Evolutionary conservation across 2,113 vertebrate genomes (phyloP).

Genomic region (Ivindomyrus marchei): DNA sequence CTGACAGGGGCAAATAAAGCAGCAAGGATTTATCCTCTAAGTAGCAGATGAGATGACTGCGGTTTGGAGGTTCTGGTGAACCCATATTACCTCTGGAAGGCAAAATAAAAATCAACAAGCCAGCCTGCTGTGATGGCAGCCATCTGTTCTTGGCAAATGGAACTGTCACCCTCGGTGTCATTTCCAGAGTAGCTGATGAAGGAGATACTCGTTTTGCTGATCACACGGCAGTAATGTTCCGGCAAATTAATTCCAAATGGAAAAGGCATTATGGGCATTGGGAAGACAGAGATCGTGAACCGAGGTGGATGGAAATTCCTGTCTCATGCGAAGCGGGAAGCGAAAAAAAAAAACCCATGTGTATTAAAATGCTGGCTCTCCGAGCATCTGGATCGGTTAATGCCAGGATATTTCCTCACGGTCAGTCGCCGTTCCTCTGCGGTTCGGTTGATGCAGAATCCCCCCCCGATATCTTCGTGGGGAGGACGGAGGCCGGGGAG

Average conservation of each 20-base stretch:
- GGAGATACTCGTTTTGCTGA: constrained; percentile 81
- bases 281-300: constrained; percentile 55
- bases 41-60: constrained; percentile 49
- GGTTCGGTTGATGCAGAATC: not conserved
- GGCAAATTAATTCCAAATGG: constrained; percentile 61
- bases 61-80: constrained; percentile 50
- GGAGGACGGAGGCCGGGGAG: not conserved
- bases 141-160: constrained; percentile 96
- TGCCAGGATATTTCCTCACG: constrained; percentile 16
- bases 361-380: not conserved
- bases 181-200: constrained; percentile 85
- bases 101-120: constrained; percentile 73
- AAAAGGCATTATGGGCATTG: constrained; percentile 45
- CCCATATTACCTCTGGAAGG: constrained; percentile 66
- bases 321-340: not conserved
- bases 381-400: constrained; percentile 13
- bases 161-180: constrained; percentile 88
- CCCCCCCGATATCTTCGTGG: not conserved
- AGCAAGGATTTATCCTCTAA: constrained; percentile 67
- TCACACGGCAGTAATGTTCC: constrained; percentile 64
- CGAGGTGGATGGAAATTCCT: constrained; percentile 20
- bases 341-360: not conserved
- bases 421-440: not conserved
- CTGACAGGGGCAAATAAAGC: constrained; percentile 61
- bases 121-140: constrained; percentile 67